phyloP scores from a whole-genome alignment of 64 coral and sea anemone species.

The Trachythela sp. region DNA sequence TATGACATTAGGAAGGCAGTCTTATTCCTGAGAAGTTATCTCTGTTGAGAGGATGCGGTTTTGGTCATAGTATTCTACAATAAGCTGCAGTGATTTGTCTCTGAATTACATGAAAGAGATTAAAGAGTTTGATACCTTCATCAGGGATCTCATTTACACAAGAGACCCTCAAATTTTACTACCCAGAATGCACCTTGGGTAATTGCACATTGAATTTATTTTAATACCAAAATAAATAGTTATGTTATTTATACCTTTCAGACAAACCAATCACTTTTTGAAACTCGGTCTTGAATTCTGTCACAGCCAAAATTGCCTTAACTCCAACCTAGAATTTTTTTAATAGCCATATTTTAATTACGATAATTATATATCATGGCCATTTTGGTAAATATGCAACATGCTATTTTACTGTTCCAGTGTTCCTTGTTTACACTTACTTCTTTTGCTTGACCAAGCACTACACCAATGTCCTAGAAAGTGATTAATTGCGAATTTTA shows the following conservation, averaged over 20 bases:
- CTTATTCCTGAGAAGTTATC: no score
- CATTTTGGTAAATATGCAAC: no score
- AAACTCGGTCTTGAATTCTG: conserved; percentile 79
- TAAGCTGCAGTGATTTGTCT: no score
- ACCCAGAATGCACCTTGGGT: background rate
- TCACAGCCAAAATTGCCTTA: conserved; percentile 63
- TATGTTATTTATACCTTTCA: conserved; percentile 35
- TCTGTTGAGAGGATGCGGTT: background rate
- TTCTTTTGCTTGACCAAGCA: conserved; percentile 60
- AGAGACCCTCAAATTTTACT: no score
- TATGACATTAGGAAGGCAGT: no score
- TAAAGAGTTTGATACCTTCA: no score
- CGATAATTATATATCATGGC: no score
- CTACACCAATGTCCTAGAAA: conserved; percentile 63
- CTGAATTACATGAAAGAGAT: no score
- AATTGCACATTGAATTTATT: no score
- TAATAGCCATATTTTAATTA: background rate
- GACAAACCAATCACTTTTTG: conserved; percentile 55
- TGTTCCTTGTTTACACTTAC: conserved; percentile 39
- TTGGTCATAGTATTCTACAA: background rate
- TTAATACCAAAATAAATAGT: background rate
- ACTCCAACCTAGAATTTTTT: conserved; percentile 52
- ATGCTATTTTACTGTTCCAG: background rate
- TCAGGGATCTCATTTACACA: no score
- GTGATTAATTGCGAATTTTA: background rate